Evolutionary conservation across 2,888 invertebrate genomes (phyloP).

Genomic region (Unio pictorum): DNA sequence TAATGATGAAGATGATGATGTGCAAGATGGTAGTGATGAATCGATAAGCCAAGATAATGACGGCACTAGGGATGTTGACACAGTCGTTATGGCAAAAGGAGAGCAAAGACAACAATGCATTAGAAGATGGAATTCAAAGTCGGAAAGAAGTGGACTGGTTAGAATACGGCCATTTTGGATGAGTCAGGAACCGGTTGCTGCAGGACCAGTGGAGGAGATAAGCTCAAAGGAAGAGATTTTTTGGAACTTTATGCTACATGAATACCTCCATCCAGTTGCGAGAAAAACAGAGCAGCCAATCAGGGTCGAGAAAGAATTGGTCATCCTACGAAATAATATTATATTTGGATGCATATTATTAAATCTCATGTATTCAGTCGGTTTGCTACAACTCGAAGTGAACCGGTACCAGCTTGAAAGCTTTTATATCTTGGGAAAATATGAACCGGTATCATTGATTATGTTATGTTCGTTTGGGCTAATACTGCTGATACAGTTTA

Average conservation of each 20-base stretch:
- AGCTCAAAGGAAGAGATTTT: slow-evolving; percentile 86
- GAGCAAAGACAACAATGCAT: slow-evolving; percentile 1
- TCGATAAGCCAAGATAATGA: slow-evolving; percentile 1
- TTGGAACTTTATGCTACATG: slow-evolving; percentile 94
- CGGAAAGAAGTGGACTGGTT: neutral
- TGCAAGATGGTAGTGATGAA: slow-evolving; percentile 1
- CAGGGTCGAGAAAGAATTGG: slow-evolving; percentile 39
- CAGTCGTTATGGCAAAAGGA: slow-evolving; percentile 5
- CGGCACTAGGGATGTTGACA: slow-evolving; percentile 1
- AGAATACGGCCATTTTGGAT: slow-evolving; percentile 15
- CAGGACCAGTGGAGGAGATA: slow-evolving; percentile 86
- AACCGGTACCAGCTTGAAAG: slow-evolving; percentile 78
- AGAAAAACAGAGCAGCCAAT: slow-evolving; percentile 81
- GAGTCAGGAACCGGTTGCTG: slow-evolving; percentile 67
- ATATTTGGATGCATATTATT: slow-evolving; percentile 81
- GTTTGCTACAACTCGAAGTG: slow-evolving; percentile 97
- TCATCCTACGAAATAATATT: slow-evolving; percentile 44
- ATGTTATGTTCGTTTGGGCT: slow-evolving; percentile 97
- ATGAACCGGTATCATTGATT: slow-evolving; percentile 81
- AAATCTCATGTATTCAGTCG: slow-evolving; percentile 97
- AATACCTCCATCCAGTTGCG: slow-evolving; percentile 93
- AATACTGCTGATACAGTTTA: slow-evolving; percentile 94
- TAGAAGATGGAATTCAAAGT: neutral
- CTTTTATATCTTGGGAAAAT: slow-evolving; percentile 51
- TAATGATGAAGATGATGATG: slow-evolving; percentile 5